Evolutionary conservation across 2,113 vertebrate genomes (phyloP).

Genomic region (Platichthys flesus): DNA sequence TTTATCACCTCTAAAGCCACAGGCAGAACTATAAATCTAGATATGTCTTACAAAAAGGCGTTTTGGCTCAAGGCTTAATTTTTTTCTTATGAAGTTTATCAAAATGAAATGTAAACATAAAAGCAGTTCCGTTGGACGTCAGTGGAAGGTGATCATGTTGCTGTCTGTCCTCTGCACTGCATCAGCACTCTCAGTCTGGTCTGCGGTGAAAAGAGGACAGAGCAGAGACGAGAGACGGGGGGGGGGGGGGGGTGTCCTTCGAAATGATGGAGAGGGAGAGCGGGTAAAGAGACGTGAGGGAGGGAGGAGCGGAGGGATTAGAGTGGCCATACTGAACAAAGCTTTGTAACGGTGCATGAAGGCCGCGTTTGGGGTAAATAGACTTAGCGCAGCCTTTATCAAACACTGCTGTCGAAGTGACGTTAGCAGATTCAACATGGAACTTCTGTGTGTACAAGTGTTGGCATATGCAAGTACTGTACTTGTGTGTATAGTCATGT

Average conservation of each 20-base stretch:
- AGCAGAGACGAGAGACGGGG: slow-evolving; percentile 24
- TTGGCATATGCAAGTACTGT: background rate
- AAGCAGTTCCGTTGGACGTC: slow-evolving; percentile 1
- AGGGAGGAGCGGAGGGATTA: slow-evolving; percentile 46
- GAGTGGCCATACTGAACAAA: slow-evolving; percentile 42
- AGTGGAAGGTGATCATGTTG: slow-evolving; percentile 25
- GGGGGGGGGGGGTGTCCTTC: slow-evolving; percentile 19
- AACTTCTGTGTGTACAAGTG: background rate
- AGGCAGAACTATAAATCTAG: background rate
- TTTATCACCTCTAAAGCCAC: background rate
- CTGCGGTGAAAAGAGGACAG: slow-evolving; percentile 8
- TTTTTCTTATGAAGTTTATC: slow-evolving; percentile 6
- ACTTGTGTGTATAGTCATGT: too few relatives aligned
- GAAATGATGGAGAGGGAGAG: slow-evolving; percentile 34
- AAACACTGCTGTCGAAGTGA: slow-evolving; percentile 37
- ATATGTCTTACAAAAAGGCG: slow-evolving; percentile 10
- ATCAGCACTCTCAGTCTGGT: slow-evolving; percentile 37
- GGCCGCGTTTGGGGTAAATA: slow-evolving; percentile 49
- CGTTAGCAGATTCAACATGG: slow-evolving; percentile 32
- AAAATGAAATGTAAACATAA: slow-evolving; percentile 11
- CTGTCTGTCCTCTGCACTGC: slow-evolving; percentile 19
- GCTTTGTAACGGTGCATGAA: slow-evolving; percentile 62
- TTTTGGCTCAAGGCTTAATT: background rate
- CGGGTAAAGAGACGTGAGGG: background rate
- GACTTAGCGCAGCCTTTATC: slow-evolving; percentile 35